Base-by-base conservation (phyloP, 2,113 vertebrate genomes). In the Triplophysa siluroides region DNA sequence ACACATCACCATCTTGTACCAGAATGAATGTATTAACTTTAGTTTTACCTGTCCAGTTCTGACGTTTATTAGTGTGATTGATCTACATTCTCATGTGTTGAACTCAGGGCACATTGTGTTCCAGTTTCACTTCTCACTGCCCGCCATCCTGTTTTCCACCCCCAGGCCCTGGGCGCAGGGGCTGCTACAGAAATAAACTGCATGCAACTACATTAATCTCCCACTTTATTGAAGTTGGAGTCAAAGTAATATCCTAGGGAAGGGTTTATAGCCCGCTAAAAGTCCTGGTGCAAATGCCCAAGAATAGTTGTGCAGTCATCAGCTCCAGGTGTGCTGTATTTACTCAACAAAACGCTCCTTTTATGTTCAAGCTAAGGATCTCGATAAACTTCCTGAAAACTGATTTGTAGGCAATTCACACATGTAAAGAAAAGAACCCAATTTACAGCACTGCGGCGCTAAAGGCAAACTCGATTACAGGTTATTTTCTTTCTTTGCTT, bases 331-430 rank as follows among this genome's bases (percentile, higher is more conserved):
- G 65, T 70, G 18, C 33, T 47, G 24, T 79, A 76, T 72, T 84
- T 65, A 50, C 16, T 81, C 26, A 65, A 50, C 65, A 68, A 85
- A 82, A 84, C 73, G 71, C 82, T 45, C 24, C 2, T 84, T 79
- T 78, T 81, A 76, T 82, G 73, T 84, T 73, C 78, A 65, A 62
- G 23, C 76, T 83, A 41, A 62, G 63, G 81, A 79, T 83, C 50
- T 69, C 24, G 78, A 73, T 81, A 81, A 84, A 85, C 64, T 71
- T 81, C 29, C 75, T 62, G 26, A 38, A 78, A 86, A 86, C 80
- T 78, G 45, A 83, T 87, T 90, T 89, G 80, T 89, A 84, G 81
- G 82, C 78, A 82, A 60, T 89, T 85, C 73, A 79, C 76, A 86
- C 84, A 81, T 86, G 69, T 86, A 87, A 84, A 70, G 82, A 85